These are phyloP conservation scores for Cichlasoma orientale DNA, from an alignment of 2,797 vertebrate species.

Conservation along the genomic window DNA sequence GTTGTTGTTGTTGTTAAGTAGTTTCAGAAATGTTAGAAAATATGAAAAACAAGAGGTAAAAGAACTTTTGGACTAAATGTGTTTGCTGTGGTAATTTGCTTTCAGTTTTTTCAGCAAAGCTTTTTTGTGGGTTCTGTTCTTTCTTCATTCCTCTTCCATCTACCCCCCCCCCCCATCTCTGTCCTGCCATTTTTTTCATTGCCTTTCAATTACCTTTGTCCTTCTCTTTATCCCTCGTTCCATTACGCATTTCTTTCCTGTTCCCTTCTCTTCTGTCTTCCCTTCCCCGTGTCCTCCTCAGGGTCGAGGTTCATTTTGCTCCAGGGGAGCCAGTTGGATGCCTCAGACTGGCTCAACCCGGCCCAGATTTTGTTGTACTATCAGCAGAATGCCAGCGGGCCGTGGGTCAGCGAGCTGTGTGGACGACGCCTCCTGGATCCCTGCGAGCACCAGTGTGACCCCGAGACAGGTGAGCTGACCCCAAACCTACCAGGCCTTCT, in stretches of 20 bases:
- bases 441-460: constrained; percentile 97
- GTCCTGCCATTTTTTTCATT: not conserved
- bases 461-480: constrained; percentile 87
- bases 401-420: constrained; percentile 94
- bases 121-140: not conserved
- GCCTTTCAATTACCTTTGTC: not conserved
- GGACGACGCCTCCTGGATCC: constrained; percentile 94
- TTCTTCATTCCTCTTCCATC: fast-evolving
- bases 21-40: not conserved
- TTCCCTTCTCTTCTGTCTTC: not conserved
- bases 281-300: constrained; percentile 70
- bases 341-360: constrained; percentile 97
- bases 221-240: not conserved
- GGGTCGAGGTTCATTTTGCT: constrained; percentile 96
- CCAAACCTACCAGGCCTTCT: not conserved
- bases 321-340: constrained; percentile 96
- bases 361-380: constrained; percentile 95
- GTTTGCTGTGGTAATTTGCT: not conserved
- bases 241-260: not conserved
- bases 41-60: not conserved
- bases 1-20: not conserved
- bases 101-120: not conserved
- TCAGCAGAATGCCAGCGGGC: constrained; percentile 97
- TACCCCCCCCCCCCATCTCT: fast-evolving
- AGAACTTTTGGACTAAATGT: not conserved